phyloP scores from a whole-genome alignment of 1,140 invertebrate species.

The Galendromus occidentalis region DNA sequence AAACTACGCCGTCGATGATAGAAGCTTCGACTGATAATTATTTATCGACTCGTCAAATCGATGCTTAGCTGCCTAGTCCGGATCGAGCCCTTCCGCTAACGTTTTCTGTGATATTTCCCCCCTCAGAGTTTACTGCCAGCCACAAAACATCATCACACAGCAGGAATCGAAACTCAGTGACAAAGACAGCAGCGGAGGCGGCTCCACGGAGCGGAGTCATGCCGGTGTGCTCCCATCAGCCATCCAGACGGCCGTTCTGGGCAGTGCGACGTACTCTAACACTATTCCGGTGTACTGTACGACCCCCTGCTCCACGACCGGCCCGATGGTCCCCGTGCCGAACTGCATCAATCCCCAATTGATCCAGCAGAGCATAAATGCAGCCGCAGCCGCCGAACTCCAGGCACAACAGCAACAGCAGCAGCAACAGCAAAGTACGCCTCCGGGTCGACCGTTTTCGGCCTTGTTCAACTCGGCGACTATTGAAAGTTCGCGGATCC shows the following conservation, averaged over 20 bases:
- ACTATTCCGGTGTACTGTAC: conserved; percentile 18
- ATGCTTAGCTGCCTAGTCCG: too few species aligned
- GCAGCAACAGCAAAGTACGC: conserved; percentile 13
- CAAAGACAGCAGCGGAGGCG: conserved; percentile 12
- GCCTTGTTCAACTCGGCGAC: conserved; percentile 17
- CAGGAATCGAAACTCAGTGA: conserved; percentile 14
- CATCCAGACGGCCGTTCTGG: conserved; percentile 12
- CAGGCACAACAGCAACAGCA: not conserved
- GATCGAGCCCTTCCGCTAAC: conserved; percentile 6
- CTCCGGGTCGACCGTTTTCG: conserved; percentile 13
- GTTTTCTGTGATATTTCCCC: not conserved
- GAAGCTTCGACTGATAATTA: too few species aligned
- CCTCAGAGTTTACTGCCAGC: conserved; percentile 18
- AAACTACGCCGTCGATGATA: too few species aligned
- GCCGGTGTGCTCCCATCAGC: not conserved
- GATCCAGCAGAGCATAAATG: conserved; percentile 15
- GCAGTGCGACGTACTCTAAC: conserved; percentile 18
- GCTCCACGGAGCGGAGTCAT: conserved; percentile 13
- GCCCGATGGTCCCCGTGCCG: conserved; percentile 20
- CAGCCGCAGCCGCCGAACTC: not conserved
- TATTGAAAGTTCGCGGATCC: conserved; percentile 38
- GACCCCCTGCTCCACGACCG: conserved; percentile 19
- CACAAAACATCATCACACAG: conserved; percentile 13
- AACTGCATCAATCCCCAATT: conserved; percentile 20
- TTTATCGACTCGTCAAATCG: too few species aligned